Conservation (phyloP, 2,113 vertebrate genomes). For the Myocastor coypus region DNA sequence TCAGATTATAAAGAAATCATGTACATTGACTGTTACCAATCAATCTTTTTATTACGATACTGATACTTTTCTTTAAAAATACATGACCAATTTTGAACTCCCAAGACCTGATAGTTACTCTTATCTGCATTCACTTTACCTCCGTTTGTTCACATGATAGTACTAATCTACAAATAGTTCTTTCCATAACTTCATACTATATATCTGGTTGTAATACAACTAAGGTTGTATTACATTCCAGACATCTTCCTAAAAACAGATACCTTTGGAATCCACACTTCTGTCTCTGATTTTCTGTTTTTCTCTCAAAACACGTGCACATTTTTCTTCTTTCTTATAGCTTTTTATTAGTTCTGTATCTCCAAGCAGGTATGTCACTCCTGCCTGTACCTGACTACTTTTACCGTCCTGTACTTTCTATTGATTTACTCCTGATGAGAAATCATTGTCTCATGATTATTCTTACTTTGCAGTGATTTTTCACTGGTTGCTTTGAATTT, state of each 20-base stretch:
- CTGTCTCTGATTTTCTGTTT: background rate
- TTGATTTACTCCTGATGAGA: background rate
- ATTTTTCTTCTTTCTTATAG: background rate
- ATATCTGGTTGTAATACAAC: background rate
- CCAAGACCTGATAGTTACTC: no score
- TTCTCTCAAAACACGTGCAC: background rate
- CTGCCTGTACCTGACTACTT: background rate
- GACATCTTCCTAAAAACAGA: background rate
- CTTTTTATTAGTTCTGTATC: background rate
- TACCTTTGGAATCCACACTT: background rate
- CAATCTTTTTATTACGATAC: background rate
- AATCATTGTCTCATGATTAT: background rate
- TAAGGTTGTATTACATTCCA: background rate
- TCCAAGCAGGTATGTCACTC: background rate
- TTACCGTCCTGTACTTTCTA: background rate
- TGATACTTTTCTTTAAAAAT: background rate
- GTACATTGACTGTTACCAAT: background rate
- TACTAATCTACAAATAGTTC: background rate
- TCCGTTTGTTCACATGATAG: background rate
- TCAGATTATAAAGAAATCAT: background rate
- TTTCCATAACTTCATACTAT: background rate
- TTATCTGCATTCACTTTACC: background rate
- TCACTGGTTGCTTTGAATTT: background rate
- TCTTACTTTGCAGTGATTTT: background rate
- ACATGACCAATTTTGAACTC: background rate